Evolutionary conservation across 1,140 invertebrate species (phyloP).

Genomic region (Cryptotermes secundus): DNA sequence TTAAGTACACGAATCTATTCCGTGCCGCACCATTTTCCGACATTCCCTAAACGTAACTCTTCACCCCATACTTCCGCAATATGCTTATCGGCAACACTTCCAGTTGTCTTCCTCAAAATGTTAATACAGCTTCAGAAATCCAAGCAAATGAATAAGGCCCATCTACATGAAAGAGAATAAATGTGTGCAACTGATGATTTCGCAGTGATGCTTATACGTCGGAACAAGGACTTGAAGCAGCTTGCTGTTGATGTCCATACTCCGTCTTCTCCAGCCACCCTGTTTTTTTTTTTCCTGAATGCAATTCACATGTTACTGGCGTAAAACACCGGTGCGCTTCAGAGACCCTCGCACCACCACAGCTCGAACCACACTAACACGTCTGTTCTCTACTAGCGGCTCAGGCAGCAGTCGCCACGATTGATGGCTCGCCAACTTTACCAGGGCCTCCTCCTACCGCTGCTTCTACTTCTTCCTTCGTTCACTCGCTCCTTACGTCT

Average conservation of each 20-base stretch:
- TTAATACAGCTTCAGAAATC: too few relatives aligned
- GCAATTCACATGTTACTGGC: background rate
- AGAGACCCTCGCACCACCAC: background rate
- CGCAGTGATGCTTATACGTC: background rate
- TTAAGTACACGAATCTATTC: background rate
- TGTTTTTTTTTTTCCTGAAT: background rate
- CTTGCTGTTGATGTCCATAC: background rate
- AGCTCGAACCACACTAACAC: background rate
- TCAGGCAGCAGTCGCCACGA: background rate
- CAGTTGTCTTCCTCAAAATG: too few relatives aligned
- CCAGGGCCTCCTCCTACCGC: background rate
- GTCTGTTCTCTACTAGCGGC: background rate
- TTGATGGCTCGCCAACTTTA: slow-evolving; percentile 18
- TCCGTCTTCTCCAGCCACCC: background rate
- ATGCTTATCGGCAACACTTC: background rate
- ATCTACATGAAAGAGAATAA: too few relatives aligned
- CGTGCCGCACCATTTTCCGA: background rate
- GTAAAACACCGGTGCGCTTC: background rate
- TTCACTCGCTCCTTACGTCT: too few relatives aligned
- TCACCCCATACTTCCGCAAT: background rate
- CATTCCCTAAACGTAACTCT: background rate
- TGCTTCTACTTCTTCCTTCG: background rate
- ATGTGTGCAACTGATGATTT: background rate
- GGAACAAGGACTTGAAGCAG: too few relatives aligned
- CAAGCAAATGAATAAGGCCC: too few relatives aligned